A percentile compares a stretch with the other conserved stretches of the same genome.
phyloP scores from a whole-genome alignment of 2,888 invertebrate genomes.

The Drosophila demipolita region DNA sequence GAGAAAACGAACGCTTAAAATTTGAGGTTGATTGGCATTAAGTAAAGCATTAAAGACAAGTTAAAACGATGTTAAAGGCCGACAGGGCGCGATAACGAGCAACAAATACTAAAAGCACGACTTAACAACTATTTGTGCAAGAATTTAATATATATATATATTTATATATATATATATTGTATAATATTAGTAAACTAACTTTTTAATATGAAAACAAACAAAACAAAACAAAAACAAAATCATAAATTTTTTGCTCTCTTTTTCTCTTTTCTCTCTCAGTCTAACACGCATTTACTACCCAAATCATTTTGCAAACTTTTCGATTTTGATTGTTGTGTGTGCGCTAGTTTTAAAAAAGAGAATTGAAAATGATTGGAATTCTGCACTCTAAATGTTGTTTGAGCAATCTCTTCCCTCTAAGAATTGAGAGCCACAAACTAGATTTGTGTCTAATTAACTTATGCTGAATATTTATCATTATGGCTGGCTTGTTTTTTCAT shows the following conservation, averaged over 20 bases:
- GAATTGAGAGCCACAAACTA: constrained; percentile 25
- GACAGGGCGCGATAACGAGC: constrained; percentile 83
- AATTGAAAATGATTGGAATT: constrained; percentile 23
- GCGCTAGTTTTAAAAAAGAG: constrained; percentile 53
- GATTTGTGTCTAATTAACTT: constrained; percentile 67
- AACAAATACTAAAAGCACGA: constrained; percentile 51
- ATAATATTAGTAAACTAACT: constrained; percentile 68
- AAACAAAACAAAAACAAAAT: constrained; percentile 28
- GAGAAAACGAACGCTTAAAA: constrained; percentile 77
- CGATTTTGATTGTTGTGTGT: constrained; percentile 76
- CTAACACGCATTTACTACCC: constrained; percentile 42
- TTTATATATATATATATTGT: constrained; percentile 59
- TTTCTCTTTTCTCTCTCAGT: constrained; percentile 39
- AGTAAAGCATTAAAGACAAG: constrained; percentile 68
- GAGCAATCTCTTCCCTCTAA: constrained; percentile 53
- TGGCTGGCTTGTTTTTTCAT: constrained; percentile 59
- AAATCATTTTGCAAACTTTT: constrained; percentile 56
- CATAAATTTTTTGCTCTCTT: constrained; percentile 65
- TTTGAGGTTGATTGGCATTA: constrained; percentile 84
- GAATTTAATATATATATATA: constrained; percentile 59
- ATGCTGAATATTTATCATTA: constrained; percentile 16
- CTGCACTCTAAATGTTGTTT: constrained; percentile 46
- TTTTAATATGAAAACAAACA: constrained; percentile 50
- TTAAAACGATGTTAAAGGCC: constrained; percentile 81
- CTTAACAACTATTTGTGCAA: constrained; percentile 61